Evolutionary conservation across 1,140 invertebrate species (phyloP).

Genomic region (Parasteatoda tepidariorum): DNA sequence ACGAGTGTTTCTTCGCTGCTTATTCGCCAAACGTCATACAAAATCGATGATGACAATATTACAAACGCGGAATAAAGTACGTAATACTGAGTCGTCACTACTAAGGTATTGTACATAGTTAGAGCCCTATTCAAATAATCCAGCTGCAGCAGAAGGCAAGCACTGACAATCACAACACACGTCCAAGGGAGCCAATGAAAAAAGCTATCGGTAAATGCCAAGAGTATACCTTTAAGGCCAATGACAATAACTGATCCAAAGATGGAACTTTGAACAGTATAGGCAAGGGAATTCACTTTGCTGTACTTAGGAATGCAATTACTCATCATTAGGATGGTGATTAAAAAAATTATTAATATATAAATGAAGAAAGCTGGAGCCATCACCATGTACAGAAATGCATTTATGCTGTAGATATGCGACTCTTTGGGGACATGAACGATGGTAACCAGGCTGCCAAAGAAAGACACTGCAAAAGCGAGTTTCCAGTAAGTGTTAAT

Average conservation of each 20-base stretch:
- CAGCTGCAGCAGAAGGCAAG: conserved; percentile 8
- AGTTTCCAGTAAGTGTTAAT: conserved; percentile 12
- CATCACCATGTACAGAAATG: conserved; percentile 1
- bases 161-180: not conserved
- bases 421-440: conserved; percentile 26
- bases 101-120: conserved; percentile 19
- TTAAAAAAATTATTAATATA: not conserved
- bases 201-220: conserved; percentile 13
- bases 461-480: conserved; percentile 11
- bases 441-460: conserved; percentile 23
- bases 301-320: conserved; percentile 22
- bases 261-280: conserved; percentile 33
- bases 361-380: conserved; percentile 6
- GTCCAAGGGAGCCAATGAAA: conserved; percentile 35
- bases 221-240: conserved; percentile 31
- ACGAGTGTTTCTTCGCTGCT: conserved; percentile 15
- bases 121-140: conserved; percentile 41
- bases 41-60: conserved; percentile 24
- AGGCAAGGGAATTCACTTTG: conserved; percentile 10
- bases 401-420: conserved; percentile 6
- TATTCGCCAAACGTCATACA: conserved; percentile 31
- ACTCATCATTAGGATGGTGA: not conserved
- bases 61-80: conserved; percentile 25
- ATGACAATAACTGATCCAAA: conserved; percentile 34
- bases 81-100: conserved; percentile 45